Evolutionary conservation across 2,888 invertebrate genomes (phyloP).

Genomic region (Cyaniris semiargus): DNA sequence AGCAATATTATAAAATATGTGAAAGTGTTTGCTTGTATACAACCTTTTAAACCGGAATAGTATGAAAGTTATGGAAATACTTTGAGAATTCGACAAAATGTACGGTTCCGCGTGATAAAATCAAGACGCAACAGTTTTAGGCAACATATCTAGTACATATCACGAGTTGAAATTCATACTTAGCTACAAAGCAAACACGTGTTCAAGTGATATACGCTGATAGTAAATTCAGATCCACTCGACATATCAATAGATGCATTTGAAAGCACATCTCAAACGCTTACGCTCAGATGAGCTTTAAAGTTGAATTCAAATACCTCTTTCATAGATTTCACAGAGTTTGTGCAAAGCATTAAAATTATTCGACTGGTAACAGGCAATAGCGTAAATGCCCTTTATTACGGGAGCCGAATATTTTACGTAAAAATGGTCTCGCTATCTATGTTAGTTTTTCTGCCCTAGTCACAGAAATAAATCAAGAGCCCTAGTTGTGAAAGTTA

Average conservation of each 20-base stretch:
- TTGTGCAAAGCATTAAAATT: neutral
- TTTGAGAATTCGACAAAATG: neutral
- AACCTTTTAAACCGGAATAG: too few species aligned
- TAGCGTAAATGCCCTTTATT: neutral
- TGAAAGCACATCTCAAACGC: constrained; percentile 6
- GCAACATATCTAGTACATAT: neutral
- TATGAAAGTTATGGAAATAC: neutral
- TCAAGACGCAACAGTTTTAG: neutral
- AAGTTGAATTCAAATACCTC: constrained; percentile 2
- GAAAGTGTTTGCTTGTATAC: too few species aligned
- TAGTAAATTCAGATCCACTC: constrained; percentile 18
- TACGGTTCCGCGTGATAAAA: neutral
- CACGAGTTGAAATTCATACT: neutral
- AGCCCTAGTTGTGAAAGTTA: neutral
- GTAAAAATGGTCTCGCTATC: neutral
- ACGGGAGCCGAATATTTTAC: neutral
- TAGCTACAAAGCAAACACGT: neutral
- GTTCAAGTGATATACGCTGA: neutral
- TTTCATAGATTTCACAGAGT: neutral
- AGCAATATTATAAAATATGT: too few species aligned
- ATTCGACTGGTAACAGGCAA: neutral
- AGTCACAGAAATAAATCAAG: too few species aligned
- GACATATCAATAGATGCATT: constrained; percentile 16
- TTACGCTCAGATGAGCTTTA: neutral
- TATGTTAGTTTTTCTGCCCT: neutral